A percentile compares a stretch with the other conserved stretches of the same genome.
phyloP scores from a whole-genome alignment of 2,113 vertebrate species.

The Athene cunicularia region DNA sequence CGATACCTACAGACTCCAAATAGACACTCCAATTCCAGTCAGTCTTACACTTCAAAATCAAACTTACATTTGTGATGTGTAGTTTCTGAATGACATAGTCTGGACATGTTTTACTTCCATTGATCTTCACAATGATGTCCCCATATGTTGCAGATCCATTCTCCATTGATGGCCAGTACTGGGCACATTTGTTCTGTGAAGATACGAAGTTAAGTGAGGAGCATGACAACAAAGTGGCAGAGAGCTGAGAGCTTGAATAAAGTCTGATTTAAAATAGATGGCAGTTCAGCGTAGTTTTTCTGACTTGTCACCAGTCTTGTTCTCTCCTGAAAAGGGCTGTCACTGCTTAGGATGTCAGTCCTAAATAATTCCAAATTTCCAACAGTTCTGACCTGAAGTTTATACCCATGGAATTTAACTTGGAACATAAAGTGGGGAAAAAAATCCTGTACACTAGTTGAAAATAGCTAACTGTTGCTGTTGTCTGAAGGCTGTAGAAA shows the following conservation, averaged over 20 bases:
- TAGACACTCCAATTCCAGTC: neutral
- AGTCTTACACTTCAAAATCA: neutral
- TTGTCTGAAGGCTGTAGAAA: neutral
- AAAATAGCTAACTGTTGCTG: neutral
- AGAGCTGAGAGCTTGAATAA: neutral
- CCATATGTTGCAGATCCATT: slow-evolving; percentile 80
- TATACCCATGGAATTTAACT: neutral
- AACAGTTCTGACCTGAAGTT: neutral
- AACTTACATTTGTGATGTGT: slow-evolving; percentile 84
- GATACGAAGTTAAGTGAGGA: neutral
- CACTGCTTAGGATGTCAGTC: neutral
- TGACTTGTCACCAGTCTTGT: neutral
- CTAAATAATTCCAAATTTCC: neutral
- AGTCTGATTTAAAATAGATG: neutral
- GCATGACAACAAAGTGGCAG: neutral
- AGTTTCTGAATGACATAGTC: slow-evolving; percentile 91
- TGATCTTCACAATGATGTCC: slow-evolving; percentile 87
- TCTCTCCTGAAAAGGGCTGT: neutral
- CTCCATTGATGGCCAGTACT: slow-evolving; percentile 90
- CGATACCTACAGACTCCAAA: neutral
- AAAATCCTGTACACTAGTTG: neutral
- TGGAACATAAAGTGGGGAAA: neutral
- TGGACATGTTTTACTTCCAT: slow-evolving; percentile 82
- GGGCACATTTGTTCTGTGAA: slow-evolving; percentile 89
- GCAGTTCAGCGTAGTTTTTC: neutral